Evolutionary conservation across 1,140 invertebrate species (phyloP), one percentile per base, ranked within the genome.

Genomic region (Bombus ignitus): DNA sequence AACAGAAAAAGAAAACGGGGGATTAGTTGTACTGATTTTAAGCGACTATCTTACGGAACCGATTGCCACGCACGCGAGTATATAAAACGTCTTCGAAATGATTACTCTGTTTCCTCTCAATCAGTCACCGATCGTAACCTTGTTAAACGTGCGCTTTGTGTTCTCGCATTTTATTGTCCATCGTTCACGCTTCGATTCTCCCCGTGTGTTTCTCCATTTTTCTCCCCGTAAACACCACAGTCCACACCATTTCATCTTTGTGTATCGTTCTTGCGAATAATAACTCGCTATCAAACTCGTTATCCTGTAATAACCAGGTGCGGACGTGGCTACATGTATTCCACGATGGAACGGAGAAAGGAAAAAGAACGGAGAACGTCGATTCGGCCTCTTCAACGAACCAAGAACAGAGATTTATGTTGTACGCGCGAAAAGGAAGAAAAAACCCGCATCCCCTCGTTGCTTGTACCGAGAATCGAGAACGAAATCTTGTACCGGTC

Each of bases 1-100:
- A 93, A 94, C 92, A 94, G 72, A 93, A 89, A 92, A 76, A 89
- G 66, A 89, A 78, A 39, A 35, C 5, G 0, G 71, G 2, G 53
- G 72, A 90, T 89, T 91, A 91, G 68, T 91, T 62, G 79, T 83
- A 39, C 42, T 6, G 57, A 12, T 66, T 66, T 83, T 83, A 37
- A 39, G 32, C 9, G 72, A 22, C 25, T 35, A 66, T 65, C 39
- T 65, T 32, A 18, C 25, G 68, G 9, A 2, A 5, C 9, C 25
- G 44, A 75, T 75, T 57, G 25, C 32, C 8, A 25, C 5, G 59
- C 15, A 66, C 32, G 12, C 65, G n/a, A 8, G 25, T 18, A 37
- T 9, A 59, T 37, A 18, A 76, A 57, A 44, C 71, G 71, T 44
- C n/a, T 32, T 32, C n/a, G 28, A 13, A 73, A 47, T 12, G 42